Conservation (phyloP, 2,888 invertebrate genomes). For the Odontothrips loti region DNA sequence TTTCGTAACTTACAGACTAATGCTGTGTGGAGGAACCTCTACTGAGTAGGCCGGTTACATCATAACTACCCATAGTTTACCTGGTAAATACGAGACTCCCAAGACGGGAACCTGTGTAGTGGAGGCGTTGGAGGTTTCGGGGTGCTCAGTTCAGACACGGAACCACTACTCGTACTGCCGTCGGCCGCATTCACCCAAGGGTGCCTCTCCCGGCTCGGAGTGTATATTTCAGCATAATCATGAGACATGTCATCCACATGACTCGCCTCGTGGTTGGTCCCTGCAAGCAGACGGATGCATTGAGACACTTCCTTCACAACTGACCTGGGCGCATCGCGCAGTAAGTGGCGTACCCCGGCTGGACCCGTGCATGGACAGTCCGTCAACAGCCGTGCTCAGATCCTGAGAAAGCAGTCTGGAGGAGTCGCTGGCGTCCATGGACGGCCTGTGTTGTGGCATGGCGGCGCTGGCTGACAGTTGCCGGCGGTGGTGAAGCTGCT, state of each 20-base stretch:
- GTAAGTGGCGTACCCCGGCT: slow-evolving; percentile 4
- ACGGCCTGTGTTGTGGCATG: slow-evolving; percentile 40
- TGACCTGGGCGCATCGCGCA: too few species aligned
- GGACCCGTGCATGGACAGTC: slow-evolving; percentile 48
- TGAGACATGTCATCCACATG: slow-evolving; percentile 54
- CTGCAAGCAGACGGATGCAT: too few species aligned
- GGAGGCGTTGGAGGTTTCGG: slow-evolving; percentile 80
- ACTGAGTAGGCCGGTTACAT: too few species aligned
- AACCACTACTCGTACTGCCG: slow-evolving; percentile 39
- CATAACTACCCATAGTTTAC: slow-evolving; percentile 52
- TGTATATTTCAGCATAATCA: slow-evolving; percentile 92
- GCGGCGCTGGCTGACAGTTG: slow-evolving; percentile 54
- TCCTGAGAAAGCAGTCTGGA: slow-evolving; percentile 59
- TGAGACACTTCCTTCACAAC: too few species aligned
- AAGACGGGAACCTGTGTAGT: slow-evolving; percentile 83
- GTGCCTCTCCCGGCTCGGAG: slow-evolving; percentile 73
- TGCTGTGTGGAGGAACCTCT: too few species aligned
- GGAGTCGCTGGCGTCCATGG: slow-evolving; percentile 52
- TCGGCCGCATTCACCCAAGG: slow-evolving; percentile 40
- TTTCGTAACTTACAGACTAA: too few species aligned
- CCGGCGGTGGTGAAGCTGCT: slow-evolving; percentile 50
- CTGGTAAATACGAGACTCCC: slow-evolving; percentile 96
- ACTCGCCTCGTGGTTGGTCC: neutral
- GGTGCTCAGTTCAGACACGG: slow-evolving; percentile 39
- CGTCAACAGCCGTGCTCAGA: slow-evolving; percentile 56